Evolutionary conservation across 2,888 invertebrate species (phyloP).

Genomic region (Elysia crispata): DNA sequence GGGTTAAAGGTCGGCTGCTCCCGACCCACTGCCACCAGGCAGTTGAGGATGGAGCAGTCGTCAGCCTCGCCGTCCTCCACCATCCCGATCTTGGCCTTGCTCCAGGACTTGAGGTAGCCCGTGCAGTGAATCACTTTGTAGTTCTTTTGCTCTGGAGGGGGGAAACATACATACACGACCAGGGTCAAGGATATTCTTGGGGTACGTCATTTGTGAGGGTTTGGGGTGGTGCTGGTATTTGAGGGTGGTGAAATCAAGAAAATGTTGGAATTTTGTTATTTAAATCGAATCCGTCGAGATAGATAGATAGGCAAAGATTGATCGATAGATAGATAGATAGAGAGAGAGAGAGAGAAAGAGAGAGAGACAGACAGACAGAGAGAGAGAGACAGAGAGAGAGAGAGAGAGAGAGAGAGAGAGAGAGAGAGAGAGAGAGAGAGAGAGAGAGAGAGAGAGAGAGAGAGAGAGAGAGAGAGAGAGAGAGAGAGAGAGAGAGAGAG

Average conservation of each 20-base stretch:
- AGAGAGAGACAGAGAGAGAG: not conserved
- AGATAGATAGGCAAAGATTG: too few relatives aligned
- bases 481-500: not conserved
- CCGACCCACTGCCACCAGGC: conserved; percentile 92
- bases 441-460: not conserved
- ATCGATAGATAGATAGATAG: too few relatives aligned
- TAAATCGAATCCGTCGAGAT: too few relatives aligned
- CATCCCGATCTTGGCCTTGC: conserved; percentile 86
- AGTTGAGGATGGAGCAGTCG: conserved; percentile 86
- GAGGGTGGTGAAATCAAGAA: too few relatives aligned
- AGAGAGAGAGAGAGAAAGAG: too few relatives aligned
- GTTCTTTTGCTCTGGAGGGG: conserved; percentile 83
- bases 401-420: not conserved
- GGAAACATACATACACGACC: conserved; percentile 32
- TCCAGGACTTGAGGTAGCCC: conserved; percentile 96
- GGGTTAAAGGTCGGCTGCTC: conserved; percentile 82
- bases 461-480: not conserved
- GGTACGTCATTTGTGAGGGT: too few relatives aligned
- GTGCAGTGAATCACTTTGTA: conserved; percentile 93
- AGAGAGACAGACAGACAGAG: too few relatives aligned
- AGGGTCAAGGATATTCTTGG: too few relatives aligned
- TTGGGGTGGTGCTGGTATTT: too few relatives aligned
- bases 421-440: not conserved
- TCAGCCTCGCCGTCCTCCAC: conserved; percentile 83
- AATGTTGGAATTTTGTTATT: too few relatives aligned